phyloP scores from a whole-genome alignment of 2,888 invertebrate species.

The Drosophila mimetica region DNA sequence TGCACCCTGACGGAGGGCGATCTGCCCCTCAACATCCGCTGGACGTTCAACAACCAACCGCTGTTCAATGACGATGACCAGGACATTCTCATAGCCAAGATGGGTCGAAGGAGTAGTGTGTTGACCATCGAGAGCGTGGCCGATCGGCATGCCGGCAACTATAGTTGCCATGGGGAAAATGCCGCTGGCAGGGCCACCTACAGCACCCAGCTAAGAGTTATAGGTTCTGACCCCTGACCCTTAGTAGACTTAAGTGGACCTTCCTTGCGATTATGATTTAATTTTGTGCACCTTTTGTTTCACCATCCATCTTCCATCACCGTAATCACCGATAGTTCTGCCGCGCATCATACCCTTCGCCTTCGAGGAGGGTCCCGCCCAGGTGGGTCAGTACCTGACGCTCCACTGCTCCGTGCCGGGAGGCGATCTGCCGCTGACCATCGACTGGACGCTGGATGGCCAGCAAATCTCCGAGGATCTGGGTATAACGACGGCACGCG shows the following conservation, averaged over 20 bases:
- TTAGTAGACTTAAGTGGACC: neutral
- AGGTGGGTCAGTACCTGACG: slow-evolving; percentile 89
- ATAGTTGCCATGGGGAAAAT: slow-evolving; percentile 90
- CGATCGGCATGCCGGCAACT: slow-evolving; percentile 89
- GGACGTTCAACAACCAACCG: slow-evolving; percentile 86
- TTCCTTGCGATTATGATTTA: slow-evolving; percentile 13
- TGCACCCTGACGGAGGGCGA: slow-evolving; percentile 88
- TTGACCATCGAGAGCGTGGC: slow-evolving; percentile 89
- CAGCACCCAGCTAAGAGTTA: slow-evolving; percentile 89
- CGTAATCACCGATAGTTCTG: slow-evolving; percentile 86
- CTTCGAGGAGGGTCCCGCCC: slow-evolving; percentile 90
- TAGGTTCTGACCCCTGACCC: slow-evolving; percentile 85
- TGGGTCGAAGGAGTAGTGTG: slow-evolving; percentile 88
- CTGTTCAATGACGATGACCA: slow-evolving; percentile 81
- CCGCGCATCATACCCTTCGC: slow-evolving; percentile 93
- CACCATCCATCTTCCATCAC: slow-evolving; percentile 29
- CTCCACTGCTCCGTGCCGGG: slow-evolving; percentile 90
- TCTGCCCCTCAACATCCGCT: slow-evolving; percentile 87
- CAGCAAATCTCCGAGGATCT: slow-evolving; percentile 86
- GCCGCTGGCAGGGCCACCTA: slow-evolving; percentile 89
- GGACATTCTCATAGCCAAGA: slow-evolving; percentile 86
- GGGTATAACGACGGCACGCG: slow-evolving; percentile 86
- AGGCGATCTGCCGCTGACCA: slow-evolving; percentile 91
- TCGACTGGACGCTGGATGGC: slow-evolving; percentile 90
- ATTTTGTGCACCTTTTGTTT: slow-evolving; percentile 37